Conservation (phyloP, 2,888 invertebrate species). For the Drosophila bunnanda region DNA sequence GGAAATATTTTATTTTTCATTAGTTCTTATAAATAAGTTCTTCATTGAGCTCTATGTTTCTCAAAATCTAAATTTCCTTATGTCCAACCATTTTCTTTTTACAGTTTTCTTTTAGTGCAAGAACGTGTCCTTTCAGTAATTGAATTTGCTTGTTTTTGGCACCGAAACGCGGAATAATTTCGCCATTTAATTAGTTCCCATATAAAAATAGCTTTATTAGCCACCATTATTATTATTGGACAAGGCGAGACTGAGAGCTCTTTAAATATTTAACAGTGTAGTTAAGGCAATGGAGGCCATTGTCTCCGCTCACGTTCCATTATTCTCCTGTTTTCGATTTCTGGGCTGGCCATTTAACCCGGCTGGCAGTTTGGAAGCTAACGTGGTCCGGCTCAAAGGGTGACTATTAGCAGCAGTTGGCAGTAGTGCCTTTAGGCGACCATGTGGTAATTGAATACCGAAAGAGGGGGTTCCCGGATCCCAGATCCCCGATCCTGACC, state of each 20-base stretch:
- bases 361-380: slow-evolving; percentile 24
- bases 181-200: slow-evolving; percentile 61
- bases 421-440: slow-evolving; percentile 43
- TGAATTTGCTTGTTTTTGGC: slow-evolving; percentile 36
- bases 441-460: slow-evolving; percentile 72
- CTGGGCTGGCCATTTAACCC: slow-evolving; percentile 54
- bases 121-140: slow-evolving; percentile 46
- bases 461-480: slow-evolving; percentile 43
- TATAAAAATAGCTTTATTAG: slow-evolving; percentile 53
- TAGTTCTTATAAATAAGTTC: background rate
- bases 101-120: slow-evolving; percentile 2
- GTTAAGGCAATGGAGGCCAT: slow-evolving; percentile 11
- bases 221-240: slow-evolving; percentile 12
- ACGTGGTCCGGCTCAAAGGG: slow-evolving; percentile 59
- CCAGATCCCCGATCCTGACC: slow-evolving; percentile 13
- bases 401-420: slow-evolving; percentile 68
- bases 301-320: slow-evolving; percentile 15
- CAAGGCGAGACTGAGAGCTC: background rate
- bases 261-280: slow-evolving; percentile 44
- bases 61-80: background rate
- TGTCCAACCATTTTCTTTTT: background rate
- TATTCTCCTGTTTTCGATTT: slow-evolving; percentile 42
- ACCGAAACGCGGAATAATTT: slow-evolving; percentile 19
- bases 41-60: background rate
- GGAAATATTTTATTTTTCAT: accelerated